Percentiles rank a stretch among this genome's conserved stretches.
Conservation (phyloP, 2,797 vertebrate genomes). For the Lerista edwardsae region DNA sequence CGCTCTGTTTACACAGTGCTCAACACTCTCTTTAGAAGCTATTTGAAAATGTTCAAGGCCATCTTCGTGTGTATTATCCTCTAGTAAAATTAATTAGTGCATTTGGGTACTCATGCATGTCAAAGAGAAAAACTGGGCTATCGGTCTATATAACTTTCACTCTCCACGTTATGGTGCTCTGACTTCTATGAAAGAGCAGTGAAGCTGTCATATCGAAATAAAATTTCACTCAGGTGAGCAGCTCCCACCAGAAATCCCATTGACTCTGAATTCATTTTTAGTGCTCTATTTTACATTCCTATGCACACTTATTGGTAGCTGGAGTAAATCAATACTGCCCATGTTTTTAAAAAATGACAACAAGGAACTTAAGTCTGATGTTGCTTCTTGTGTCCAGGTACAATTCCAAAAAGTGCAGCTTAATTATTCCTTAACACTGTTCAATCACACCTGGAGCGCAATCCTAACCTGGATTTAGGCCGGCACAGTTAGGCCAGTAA, state of each 20-base stretch:
- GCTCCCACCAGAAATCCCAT: not conserved
- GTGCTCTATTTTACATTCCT: not conserved
- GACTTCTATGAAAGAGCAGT: not conserved
- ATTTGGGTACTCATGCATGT: not conserved
- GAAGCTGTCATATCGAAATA: not conserved
- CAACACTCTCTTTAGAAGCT: not conserved
- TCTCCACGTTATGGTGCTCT: slow-evolving; percentile 2
- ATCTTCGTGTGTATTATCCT: not conserved
- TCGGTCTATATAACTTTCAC: not conserved
- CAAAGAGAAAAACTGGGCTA: not conserved
- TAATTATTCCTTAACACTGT: not conserved
- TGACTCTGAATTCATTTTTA: not conserved
- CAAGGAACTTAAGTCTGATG: not conserved
- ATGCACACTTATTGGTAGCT: not conserved
- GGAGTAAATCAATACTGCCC: not conserved
- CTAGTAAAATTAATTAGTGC: slow-evolving; percentile 12
- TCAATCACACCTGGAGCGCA: not conserved
- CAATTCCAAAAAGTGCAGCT: not conserved
- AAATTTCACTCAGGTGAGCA: slow-evolving; percentile 7
- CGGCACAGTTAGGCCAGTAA: no score
- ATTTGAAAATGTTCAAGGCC: slow-evolving; percentile 12
- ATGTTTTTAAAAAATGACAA: not conserved
- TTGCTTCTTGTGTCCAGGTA: not conserved
- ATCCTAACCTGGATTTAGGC: no score
- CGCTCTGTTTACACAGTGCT: not conserved